phyloP scores from a whole-genome alignment of 1,140 invertebrate species.

The Ceratoteleas bidentatus region DNA sequence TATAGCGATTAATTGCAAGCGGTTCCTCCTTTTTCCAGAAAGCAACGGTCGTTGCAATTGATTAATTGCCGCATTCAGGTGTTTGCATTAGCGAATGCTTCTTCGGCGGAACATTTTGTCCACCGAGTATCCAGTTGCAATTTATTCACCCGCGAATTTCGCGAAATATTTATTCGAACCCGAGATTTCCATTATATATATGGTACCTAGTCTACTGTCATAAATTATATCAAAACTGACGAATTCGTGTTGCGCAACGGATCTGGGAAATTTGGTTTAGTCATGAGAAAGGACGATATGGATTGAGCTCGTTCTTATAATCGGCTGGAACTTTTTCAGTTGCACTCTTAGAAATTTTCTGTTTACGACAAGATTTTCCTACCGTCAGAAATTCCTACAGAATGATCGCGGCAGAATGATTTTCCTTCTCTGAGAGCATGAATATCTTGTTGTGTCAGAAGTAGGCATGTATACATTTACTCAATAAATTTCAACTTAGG shows the following conservation, averaged over 20 bases:
- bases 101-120: too few species aligned
- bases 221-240: not conserved
- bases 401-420: too few species aligned
- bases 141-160: not conserved
- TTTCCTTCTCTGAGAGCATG: too few species aligned
- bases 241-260: not conserved
- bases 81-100: too few species aligned
- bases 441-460: too few species aligned
- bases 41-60: not conserved
- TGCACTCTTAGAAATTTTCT: too few species aligned
- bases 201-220: too few species aligned
- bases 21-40: not conserved
- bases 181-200: not conserved
- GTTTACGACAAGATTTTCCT: too few species aligned
- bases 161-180: not conserved
- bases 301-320: not conserved
- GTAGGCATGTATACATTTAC: too few species aligned
- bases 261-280: not conserved
- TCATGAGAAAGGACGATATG: not conserved
- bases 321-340: slow-evolving; percentile 8
- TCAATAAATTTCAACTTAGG: too few species aligned
- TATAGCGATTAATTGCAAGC: slow-evolving; percentile 29
- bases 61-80: slow-evolving; percentile 11
- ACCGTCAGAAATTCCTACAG: too few species aligned
- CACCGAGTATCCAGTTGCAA: not conserved